Percentiles rank a stretch among this genome's conserved stretches.
Evolutionary conservation across 53 echinoderm and acorn worm genomes (phyloP).

Genomic region (Arbacia lixula): DNA sequence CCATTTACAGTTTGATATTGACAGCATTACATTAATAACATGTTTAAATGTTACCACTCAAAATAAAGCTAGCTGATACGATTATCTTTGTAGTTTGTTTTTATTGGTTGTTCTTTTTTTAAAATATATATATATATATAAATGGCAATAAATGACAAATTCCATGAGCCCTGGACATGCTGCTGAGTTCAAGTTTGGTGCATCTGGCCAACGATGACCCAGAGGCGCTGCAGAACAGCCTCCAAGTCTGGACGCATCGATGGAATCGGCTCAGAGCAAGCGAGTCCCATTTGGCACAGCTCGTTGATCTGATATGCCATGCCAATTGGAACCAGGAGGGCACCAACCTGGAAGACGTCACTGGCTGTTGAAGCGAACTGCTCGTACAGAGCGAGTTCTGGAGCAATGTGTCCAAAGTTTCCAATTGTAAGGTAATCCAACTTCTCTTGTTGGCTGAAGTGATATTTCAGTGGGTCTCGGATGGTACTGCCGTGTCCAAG

Average conservation of each 20-base stretch:
- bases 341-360: conserved; percentile 10
- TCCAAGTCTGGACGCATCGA: not conserved
- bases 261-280: not conserved
- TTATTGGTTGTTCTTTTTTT: no score
- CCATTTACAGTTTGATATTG: no score
- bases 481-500: conserved; percentile 6
- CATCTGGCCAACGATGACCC: not conserved
- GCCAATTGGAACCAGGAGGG: not conserved
- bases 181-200: no score
- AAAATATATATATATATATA: no score
- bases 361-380: not conserved
- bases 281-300: not conserved
- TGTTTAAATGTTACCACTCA: no score
- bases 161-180: no score
- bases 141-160: no score
- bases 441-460: conserved; percentile 14
- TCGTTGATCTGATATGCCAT: not conserved
- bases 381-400: not conserved
- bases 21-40: no score
- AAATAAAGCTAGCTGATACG: no score
- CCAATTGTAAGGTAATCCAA: not conserved
- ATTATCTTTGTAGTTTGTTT: no score
- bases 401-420: not conserved
- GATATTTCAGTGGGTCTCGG: not conserved
- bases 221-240: not conserved